Percentiles rank a stretch among this genome's conserved stretches.
These are phyloP conservation scores for Macrosiphum euphorbiae DNA, from an alignment of 2,888 invertebrate species.

Conservation along the genomic window DNA sequence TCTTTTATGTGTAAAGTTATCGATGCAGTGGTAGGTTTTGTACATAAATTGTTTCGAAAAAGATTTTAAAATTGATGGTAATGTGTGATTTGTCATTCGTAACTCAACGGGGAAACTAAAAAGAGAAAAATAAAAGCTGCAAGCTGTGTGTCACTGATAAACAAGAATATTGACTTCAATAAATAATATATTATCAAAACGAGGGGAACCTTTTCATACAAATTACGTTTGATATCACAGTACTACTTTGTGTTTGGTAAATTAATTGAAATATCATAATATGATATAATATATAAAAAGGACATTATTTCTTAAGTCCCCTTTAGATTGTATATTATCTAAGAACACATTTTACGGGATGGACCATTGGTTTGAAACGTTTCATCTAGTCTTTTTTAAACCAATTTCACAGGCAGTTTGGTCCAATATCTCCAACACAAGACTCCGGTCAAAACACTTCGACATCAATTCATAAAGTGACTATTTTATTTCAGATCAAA, in stretches of 20 bases:
- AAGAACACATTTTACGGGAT: constrained; percentile 7
- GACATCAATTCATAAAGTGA: constrained; percentile 37
- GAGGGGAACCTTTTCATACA: not conserved
- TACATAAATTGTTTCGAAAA: not conserved
- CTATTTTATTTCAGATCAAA: constrained; percentile 58
- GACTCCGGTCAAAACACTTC: not conserved
- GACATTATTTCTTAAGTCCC: not conserved
- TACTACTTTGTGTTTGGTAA: constrained; percentile 15
- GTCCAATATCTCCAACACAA: constrained; percentile 25
- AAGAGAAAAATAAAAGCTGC: not conserved
- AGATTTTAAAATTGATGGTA: not conserved
- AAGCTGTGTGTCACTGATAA: constrained; percentile 46
- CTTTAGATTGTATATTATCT: constrained; percentile 16
- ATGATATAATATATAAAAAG: not conserved
- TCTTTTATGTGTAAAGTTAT: not conserved
- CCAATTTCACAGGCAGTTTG: constrained; percentile 62
- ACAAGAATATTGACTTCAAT: constrained; percentile 39
- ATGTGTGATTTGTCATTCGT: not conserved
- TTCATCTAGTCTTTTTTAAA: not conserved
- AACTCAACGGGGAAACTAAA: not conserved
- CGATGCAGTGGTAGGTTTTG: not conserved
- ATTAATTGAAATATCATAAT: constrained; percentile 34
- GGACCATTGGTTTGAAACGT: not conserved
- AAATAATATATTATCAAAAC: constrained; percentile 31
- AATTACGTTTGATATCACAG: constrained; percentile 5